These are phyloP conservation scores for Sesamia nonagrioides DNA, from an alignment of 1,140 invertebrate genomes.

Conservation along the genomic window DNA sequence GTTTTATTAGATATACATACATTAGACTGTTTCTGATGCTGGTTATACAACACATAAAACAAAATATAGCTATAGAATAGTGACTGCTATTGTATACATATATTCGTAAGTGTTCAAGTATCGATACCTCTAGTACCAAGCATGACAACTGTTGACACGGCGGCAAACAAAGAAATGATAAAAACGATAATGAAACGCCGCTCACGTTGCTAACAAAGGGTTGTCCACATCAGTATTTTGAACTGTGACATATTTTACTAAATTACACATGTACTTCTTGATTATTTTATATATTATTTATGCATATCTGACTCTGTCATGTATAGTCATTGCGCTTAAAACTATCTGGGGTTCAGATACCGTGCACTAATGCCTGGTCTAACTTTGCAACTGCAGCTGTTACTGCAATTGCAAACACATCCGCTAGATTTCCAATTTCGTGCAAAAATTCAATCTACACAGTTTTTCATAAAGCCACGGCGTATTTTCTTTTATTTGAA, in stretches of 20 bases:
- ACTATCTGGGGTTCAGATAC: slow-evolving; percentile 19
- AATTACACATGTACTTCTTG: slow-evolving; percentile 37
- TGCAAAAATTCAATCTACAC: slow-evolving; percentile 2
- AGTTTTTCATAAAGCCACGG: not conserved
- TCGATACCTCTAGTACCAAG: slow-evolving; percentile 10
- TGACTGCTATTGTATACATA: too few species aligned
- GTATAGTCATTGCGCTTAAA: slow-evolving; percentile 8
- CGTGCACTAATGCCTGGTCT: not conserved
- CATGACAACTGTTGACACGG: slow-evolving; percentile 45
- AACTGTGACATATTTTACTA: slow-evolving; percentile 41
- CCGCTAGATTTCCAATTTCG: not conserved
- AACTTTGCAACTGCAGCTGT: not conserved
- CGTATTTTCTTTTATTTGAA: slow-evolving; percentile 8
- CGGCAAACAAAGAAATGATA: slow-evolving; percentile 49
- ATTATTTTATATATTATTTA: slow-evolving; percentile 37
- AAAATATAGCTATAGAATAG: slow-evolving; percentile 2
- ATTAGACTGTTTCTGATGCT: not conserved
- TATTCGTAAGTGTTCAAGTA: slow-evolving; percentile 9
- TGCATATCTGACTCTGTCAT: slow-evolving; percentile 27
- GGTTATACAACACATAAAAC: not conserved
- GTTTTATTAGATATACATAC: not conserved
- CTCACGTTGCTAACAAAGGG: slow-evolving; percentile 49
- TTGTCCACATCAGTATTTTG: slow-evolving; percentile 37
- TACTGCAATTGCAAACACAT: not conserved
- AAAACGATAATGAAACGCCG: slow-evolving; percentile 50